These are phyloP conservation scores for Peromyscus aztecus DNA, from an alignment of 2,797 vertebrate species.

Conservation along the genomic window DNA sequence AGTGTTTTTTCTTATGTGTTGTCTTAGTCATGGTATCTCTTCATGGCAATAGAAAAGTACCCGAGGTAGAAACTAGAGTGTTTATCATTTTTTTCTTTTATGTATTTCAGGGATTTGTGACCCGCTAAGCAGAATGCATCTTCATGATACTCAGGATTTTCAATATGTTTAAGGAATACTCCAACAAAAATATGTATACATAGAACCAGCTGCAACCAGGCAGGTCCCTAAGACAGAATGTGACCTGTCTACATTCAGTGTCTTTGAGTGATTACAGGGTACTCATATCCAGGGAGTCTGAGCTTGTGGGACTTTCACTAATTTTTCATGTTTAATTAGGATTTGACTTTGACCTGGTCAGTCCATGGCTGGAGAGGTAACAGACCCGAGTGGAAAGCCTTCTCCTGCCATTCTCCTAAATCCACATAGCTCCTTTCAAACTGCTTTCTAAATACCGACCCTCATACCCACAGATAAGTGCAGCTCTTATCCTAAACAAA, in stretches of 20 bases:
- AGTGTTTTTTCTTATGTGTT: background rate
- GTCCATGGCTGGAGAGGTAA: background rate
- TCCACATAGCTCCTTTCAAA: background rate
- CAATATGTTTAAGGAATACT: background rate
- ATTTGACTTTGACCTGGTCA: conserved; percentile 10
- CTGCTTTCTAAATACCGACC: background rate
- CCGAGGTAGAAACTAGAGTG: background rate
- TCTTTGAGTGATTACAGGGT: background rate
- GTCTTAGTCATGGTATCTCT: background rate
- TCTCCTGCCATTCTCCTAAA: background rate
- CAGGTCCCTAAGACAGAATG: background rate
- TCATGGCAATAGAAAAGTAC: background rate
- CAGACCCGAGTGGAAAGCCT: background rate
- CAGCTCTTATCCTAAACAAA: background rate
- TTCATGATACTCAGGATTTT: background rate
- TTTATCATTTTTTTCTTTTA: conserved; percentile 6
- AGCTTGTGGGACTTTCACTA: background rate
- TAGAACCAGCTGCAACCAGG: background rate
- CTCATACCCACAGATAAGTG: background rate
- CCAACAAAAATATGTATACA: background rate
- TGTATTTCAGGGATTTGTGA: background rate
- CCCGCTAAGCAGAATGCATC: background rate
- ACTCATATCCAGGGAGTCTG: background rate
- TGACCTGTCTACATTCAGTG: background rate
- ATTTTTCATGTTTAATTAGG: conserved; percentile 32